These are phyloP conservation scores for Palythoa grandis DNA, from an alignment of 92 coral and sea anemone species.

Conservation along the genomic window DNA sequence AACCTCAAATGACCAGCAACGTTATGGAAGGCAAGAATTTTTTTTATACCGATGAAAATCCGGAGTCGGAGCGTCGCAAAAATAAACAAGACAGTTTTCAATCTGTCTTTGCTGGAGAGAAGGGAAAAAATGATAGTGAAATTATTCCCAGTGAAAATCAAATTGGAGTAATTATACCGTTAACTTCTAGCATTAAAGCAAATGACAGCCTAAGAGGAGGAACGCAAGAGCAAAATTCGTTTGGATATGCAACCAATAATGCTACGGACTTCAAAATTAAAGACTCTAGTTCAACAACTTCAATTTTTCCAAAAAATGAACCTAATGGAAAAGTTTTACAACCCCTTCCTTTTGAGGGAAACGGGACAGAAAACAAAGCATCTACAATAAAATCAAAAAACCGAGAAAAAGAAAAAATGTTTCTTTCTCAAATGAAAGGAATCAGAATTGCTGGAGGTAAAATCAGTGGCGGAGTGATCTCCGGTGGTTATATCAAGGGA, in stretches of 20 bases:
- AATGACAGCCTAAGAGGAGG: neutral
- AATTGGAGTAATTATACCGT: conserved; percentile 3
- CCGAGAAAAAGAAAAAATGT: neutral
- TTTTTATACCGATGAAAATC: conserved; percentile 27
- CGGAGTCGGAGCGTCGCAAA: conserved; percentile 13
- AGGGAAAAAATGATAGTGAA: neutral
- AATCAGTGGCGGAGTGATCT: conserved; percentile 90
- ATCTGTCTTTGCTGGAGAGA: conserved; percentile 18
- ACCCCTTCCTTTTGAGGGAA: conserved; percentile 2
- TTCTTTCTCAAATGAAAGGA: conserved; percentile 53
- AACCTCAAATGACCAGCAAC: neutral
- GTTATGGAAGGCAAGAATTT: neutral
- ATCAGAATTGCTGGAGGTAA: conserved; percentile 85
- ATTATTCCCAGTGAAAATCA: neutral
- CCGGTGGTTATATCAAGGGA: conserved; percentile 91
- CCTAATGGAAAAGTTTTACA: conserved; percentile 18
- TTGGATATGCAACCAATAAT: neutral
- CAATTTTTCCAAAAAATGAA: neutral
- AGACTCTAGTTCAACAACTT: neutral
- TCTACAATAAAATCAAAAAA: neutral
- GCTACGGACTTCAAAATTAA: neutral
- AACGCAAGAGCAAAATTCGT: neutral
- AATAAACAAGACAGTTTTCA: neutral
- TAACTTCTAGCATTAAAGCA: neutral
- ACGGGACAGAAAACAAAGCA: neutral